These are phyloP conservation scores for Raja brachyura DNA, from an alignment of 2,113 vertebrate species.

Conservation along the genomic window DNA sequence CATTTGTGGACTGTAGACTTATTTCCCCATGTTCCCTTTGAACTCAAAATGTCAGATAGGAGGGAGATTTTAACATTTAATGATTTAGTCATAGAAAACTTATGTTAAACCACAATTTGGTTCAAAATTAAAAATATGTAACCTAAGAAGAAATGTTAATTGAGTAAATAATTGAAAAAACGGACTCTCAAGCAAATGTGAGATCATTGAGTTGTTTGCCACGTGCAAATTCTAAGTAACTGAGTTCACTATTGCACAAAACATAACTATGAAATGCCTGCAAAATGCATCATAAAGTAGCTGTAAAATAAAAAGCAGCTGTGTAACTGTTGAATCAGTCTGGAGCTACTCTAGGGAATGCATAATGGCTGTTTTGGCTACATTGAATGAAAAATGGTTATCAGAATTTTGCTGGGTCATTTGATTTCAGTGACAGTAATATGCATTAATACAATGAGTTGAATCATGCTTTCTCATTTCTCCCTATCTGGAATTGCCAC, in stretches of 20 bases:
- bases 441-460: neutral
- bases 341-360: neutral
- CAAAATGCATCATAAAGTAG: neutral
- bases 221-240: neutral
- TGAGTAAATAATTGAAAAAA: neutral
- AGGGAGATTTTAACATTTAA: neutral
- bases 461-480: no score
- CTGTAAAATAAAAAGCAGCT: slow-evolving; percentile 1
- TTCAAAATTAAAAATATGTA: neutral
- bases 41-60: neutral
- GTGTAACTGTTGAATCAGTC: neutral
- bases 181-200: neutral
- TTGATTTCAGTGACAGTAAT: neutral
- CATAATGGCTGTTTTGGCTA: neutral
- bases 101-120: neutral
- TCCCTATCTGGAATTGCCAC: no score
- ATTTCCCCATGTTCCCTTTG: neutral
- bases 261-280: neutral
- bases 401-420: neutral
- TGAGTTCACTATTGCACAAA: neutral
- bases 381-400: neutral
- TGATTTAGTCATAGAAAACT: neutral
- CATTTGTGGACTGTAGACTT: neutral
- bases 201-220: neutral
- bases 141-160: neutral